phyloP scores from a whole-genome alignment of 1,140 invertebrate genomes.

The Eriocheir sinensis region DNA sequence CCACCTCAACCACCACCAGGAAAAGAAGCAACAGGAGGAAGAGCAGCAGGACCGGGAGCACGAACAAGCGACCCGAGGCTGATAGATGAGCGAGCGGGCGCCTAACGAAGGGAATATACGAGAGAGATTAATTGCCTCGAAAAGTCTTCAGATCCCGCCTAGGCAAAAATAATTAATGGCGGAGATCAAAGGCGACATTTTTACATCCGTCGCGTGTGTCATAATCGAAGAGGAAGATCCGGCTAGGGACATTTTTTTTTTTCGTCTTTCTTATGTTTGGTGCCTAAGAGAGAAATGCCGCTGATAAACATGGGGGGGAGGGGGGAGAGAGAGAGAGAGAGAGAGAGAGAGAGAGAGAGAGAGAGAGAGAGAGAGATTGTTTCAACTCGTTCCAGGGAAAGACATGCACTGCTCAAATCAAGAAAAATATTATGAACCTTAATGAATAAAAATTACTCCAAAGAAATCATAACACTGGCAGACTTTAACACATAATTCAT shows the following conservation, averaged over 20 bases:
- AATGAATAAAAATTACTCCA: too few relatives aligned
- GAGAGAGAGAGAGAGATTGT: slow-evolving; percentile 27
- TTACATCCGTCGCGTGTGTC: neutral
- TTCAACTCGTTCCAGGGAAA: neutral
- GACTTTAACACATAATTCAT: too few relatives aligned
- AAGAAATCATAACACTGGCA: too few relatives aligned
- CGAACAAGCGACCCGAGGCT: neutral
- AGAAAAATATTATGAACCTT: too few relatives aligned
- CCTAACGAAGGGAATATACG: neutral
- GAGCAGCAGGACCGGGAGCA: neutral
- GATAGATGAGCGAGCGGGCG: neutral
- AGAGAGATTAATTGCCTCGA: slow-evolving; percentile 29
- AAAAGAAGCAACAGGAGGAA: neutral
- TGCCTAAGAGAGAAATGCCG: too few relatives aligned
- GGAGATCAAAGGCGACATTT: slow-evolving; percentile 2
- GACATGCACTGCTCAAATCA: too few relatives aligned
- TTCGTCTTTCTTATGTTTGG: neutral
- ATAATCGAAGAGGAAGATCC: slow-evolving; percentile 6
- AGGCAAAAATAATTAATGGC: slow-evolving; percentile 9
- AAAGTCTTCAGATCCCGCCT: neutral
- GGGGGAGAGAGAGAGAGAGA: neutral
- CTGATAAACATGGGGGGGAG: neutral
- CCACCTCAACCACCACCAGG: too few relatives aligned
- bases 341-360: slow-evolving; percentile 1
- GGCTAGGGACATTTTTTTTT: neutral